A percentile compares a stretch with the other conserved stretches of the same genome.
phyloP scores from a whole-genome alignment of 2,888 invertebrate genomes.

The Miltochrista miniata region DNA sequence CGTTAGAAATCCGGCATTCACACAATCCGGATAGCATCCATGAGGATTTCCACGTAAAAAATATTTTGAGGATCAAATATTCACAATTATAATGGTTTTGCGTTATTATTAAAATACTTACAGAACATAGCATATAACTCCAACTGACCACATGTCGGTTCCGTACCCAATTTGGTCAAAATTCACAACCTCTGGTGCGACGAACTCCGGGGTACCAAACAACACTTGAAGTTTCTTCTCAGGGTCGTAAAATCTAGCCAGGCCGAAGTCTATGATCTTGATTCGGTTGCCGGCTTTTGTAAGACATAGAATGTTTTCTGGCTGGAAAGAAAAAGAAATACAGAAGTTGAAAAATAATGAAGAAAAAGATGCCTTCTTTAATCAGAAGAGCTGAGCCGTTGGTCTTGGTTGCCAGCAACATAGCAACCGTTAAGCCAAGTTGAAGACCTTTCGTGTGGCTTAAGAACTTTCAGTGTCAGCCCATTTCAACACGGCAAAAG shows the following conservation, averaged over 20 bases:
- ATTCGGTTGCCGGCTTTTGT: slow-evolving; percentile 98
- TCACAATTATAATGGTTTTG: too few species aligned
- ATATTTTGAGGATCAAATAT: too few species aligned
- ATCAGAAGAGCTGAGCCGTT: too few species aligned
- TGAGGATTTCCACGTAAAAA: too few species aligned
- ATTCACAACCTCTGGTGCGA: slow-evolving; percentile 99
- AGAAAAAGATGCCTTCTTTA: background rate
- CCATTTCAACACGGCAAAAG: too few species aligned
- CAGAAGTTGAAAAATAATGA: background rate
- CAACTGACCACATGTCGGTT: slow-evolving; percentile 99
- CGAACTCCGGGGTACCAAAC: slow-evolving; percentile 99
- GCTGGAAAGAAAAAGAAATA: slow-evolving; percentile 85
- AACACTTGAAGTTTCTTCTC: slow-evolving; percentile 96
- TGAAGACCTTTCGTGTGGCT: too few species aligned
- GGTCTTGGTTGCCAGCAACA: too few species aligned
- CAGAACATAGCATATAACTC: slow-evolving; percentile 99
- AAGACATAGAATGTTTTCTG: slow-evolving; percentile 98
- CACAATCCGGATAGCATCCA: too few species aligned
- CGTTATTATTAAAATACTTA: slow-evolving; percentile 84
- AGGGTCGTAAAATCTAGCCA: slow-evolving; percentile 96
- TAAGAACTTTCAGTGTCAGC: too few species aligned
- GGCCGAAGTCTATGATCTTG: slow-evolving; percentile 99
- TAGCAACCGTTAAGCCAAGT: too few species aligned
- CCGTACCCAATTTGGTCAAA: slow-evolving; percentile 98
- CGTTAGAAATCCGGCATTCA: too few species aligned